Evolutionary conservation across 1,140 invertebrate species (phyloP).

Genomic region (Drosophila trapezifrons): DNA sequence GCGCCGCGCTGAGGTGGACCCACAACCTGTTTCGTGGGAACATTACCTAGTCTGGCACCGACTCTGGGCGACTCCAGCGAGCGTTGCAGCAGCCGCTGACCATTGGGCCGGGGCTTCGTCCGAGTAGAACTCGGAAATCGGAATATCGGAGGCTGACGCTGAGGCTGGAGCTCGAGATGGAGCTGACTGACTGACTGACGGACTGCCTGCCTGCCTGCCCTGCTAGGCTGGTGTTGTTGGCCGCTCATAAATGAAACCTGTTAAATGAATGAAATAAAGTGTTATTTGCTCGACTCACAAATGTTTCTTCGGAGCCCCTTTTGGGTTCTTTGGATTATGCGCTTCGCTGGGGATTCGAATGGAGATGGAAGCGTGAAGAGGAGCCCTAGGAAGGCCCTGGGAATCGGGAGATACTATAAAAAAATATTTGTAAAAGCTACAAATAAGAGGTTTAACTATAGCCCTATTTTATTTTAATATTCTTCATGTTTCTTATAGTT

Average conservation of each 20-base stretch:
- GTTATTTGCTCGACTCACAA: conserved; percentile 83
- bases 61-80: conserved; percentile 56
- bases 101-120: conserved; percentile 42
- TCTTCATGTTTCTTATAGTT: too few species aligned
- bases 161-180: conserved; percentile 12
- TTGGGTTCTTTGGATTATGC: conserved; percentile 57
- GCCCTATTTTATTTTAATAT: too few species aligned
- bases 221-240: conserved; percentile 39
- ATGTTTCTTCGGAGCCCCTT: conserved; percentile 67
- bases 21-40: conserved; percentile 84
- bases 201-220: conserved; percentile 24
- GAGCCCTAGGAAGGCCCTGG: too few species aligned
- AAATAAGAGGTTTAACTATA: too few species aligned
- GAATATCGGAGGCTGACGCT: conserved; percentile 7
- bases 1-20: conserved; percentile 41
- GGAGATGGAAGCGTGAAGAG: conserved; percentile 26
- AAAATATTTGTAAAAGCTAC: too few species aligned
- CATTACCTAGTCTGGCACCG: conserved; percentile 81
- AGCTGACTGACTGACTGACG: conserved; percentile 39
- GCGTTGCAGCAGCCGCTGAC: conserved; percentile 57
- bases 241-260: conserved; percentile 81
- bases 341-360: conserved; percentile 18
- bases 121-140: conserved; percentile 11
- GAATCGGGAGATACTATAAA: too few species aligned
- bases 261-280: conserved; percentile 83